A percentile compares a stretch with the other conserved stretches of the same genome.
These are phyloP conservation scores for Diploscapter pachys DNA, from an alignment of 1,140 invertebrate genomes.

Conservation along the genomic window DNA sequence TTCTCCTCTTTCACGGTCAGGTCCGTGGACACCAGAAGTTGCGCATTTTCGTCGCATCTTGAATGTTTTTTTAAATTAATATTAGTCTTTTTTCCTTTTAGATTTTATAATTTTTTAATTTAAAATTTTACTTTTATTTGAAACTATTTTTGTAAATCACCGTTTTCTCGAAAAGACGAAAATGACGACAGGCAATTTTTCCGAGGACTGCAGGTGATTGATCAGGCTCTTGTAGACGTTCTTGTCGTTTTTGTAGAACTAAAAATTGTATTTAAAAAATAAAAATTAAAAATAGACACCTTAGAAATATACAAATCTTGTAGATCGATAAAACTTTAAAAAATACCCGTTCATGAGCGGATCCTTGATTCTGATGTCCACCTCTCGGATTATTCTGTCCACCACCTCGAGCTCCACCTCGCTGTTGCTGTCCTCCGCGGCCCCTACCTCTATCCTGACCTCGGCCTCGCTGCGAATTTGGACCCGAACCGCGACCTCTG, in stretches of 20 bases:
- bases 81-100: not conserved
- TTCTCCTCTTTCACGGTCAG: slow-evolving; percentile 80
- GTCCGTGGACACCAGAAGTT: slow-evolving; percentile 70
- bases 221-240: slow-evolving; percentile 81
- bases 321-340: too few relatives aligned
- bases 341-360: too few relatives aligned
- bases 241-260: slow-evolving; percentile 65
- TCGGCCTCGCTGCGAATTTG: not conserved
- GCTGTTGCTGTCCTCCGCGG: not conserved
- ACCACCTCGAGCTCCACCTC: slow-evolving; percentile 1
- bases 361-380: not conserved
- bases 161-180: slow-evolving; percentile 88
- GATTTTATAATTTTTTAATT: too few relatives aligned
- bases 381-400: not conserved
- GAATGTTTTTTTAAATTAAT: not conserved
- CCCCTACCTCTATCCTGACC: slow-evolving; percentile 12
- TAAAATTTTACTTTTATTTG: not conserved
- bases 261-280: too few relatives aligned
- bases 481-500: not conserved
- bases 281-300: too few relatives aligned
- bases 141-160: slow-evolving; percentile 15
- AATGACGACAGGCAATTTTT: slow-evolving; percentile 85
- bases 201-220: slow-evolving; percentile 72
- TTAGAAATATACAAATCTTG: too few relatives aligned
- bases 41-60: slow-evolving; percentile 74